A percentile compares a stretch with the other conserved stretches of the same genome.
Conservation (phyloP, 2,888 invertebrate genomes). For the Rhagonycha lutea region DNA sequence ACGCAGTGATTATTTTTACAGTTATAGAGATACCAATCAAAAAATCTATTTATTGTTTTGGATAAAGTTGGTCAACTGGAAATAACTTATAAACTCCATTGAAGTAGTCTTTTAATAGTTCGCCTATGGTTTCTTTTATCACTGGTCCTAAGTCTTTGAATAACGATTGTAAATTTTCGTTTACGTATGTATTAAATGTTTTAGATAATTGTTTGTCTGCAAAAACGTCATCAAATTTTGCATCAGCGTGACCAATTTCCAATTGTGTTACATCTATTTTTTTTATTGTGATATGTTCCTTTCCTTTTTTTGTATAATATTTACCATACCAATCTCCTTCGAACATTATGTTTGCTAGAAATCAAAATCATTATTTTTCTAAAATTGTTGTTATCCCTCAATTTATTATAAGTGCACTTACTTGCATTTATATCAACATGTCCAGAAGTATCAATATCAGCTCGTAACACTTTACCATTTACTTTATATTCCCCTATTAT, state of each 20-base stretch:
- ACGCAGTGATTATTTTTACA: no score
- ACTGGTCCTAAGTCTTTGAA: background rate
- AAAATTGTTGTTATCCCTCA: background rate
- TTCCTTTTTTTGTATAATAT: slow-evolving; percentile 1
- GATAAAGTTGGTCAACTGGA: slow-evolving; percentile 3
- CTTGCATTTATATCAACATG: background rate
- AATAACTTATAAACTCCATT: background rate
- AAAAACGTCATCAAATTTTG: background rate
- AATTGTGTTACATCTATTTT: background rate
- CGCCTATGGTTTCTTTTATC: background rate
- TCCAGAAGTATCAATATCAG: background rate
- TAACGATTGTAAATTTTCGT: background rate
- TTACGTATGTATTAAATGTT: background rate
- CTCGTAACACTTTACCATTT: background rate
- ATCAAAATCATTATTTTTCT: background rate
- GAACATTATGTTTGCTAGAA: background rate
- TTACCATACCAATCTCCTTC: background rate
- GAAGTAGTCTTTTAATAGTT: background rate
- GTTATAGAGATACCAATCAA: no score
- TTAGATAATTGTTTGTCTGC: background rate
- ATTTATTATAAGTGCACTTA: background rate
- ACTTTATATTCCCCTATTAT: background rate
- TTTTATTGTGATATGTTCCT: background rate
- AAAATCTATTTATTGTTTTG: background rate
- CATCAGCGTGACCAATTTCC: background rate